A percentile compares a stretch with the other conserved stretches of the same genome.
Conservation (phyloP, 2,113 vertebrate genomes). For the Carassius carassius region DNA sequence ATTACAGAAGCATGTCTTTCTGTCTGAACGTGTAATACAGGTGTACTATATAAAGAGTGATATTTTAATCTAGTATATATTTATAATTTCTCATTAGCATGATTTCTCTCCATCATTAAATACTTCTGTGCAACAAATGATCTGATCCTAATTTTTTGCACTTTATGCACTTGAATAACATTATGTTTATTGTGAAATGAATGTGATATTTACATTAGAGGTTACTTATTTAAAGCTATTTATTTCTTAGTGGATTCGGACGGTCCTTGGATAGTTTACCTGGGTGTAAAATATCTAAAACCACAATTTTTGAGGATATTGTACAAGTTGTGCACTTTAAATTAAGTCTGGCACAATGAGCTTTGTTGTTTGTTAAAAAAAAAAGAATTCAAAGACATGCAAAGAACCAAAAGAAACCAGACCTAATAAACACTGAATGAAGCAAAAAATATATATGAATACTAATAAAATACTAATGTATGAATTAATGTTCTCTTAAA, state of each 20-base stretch:
- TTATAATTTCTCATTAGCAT: slow-evolving; percentile 27
- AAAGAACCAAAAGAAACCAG: neutral
- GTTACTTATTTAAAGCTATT: neutral
- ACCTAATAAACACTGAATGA: neutral
- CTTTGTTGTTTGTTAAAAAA: too few relatives aligned
- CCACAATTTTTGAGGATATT: neutral
- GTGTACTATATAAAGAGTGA: slow-evolving; percentile 3
- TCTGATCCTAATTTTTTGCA: slow-evolving; percentile 1
- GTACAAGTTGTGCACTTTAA: neutral
- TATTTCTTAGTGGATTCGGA: neutral
- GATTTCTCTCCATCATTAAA: slow-evolving; percentile 19
- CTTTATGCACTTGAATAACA: neutral
- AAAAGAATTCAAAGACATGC: too few relatives aligned
- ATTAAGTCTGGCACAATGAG: neutral
- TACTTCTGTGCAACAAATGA: slow-evolving; percentile 6
- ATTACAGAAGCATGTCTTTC: slow-evolving; percentile 14
- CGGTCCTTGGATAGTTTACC: neutral
- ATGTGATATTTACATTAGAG: neutral
- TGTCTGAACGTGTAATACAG: slow-evolving; percentile 30
- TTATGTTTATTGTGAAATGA: neutral
- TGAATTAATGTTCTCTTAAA: neutral
- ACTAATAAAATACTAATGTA: neutral
- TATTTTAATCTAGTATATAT: slow-evolving; percentile 40
- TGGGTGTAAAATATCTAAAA: neutral
- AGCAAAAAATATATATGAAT: too few relatives aligned